Conservation (phyloP, 2,888 invertebrate species). For the Phanerotoma sp. region DNA sequence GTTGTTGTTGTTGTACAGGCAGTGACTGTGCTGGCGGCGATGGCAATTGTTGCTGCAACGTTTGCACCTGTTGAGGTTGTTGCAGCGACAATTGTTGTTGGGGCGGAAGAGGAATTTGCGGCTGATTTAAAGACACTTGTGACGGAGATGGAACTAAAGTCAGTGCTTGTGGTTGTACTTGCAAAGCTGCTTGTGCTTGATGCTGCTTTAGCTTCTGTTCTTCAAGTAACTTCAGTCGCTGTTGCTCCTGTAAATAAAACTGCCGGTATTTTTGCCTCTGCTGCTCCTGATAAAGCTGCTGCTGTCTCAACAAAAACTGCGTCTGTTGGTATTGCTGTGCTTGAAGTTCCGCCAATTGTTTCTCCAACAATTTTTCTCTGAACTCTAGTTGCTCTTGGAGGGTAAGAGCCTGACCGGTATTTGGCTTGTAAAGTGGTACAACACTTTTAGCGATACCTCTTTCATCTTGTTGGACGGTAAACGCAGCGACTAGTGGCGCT, state of each 20-base stretch:
- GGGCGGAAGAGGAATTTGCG: slow-evolving; percentile 19
- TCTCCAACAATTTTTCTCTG: slow-evolving; percentile 70
- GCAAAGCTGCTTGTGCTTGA: slow-evolving; percentile 38
- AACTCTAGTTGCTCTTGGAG: slow-evolving; percentile 62
- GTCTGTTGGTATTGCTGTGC: slow-evolving; percentile 71
- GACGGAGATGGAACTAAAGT: slow-evolving; percentile 33
- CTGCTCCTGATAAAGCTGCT: slow-evolving; percentile 63
- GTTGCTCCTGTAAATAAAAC: slow-evolving; percentile 45
- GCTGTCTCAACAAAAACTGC: slow-evolving; percentile 67
- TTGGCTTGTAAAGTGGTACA: slow-evolving; percentile 68
- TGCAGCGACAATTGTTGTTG: slow-evolving; percentile 33
- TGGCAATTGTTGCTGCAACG: slow-evolving; percentile 22
- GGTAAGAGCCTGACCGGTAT: slow-evolving; percentile 49
- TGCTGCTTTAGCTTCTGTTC: slow-evolving; percentile 43
- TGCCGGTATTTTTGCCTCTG: slow-evolving; percentile 52
- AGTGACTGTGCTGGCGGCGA: slow-evolving; percentile 10
- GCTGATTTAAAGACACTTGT: slow-evolving; percentile 2
- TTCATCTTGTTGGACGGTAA: slow-evolving; percentile 82
- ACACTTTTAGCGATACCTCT: slow-evolving; percentile 77
- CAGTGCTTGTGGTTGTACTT: slow-evolving; percentile 43
- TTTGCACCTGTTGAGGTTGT: slow-evolving; percentile 34
- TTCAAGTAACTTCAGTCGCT: slow-evolving; percentile 44
- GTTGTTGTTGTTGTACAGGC: slow-evolving; percentile 39
- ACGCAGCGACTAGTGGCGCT: slow-evolving; percentile 81
- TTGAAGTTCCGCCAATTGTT: slow-evolving; percentile 68